Evolutionary conservation across 2,113 vertebrate species (phyloP).

Genomic region (Loxodonta africana): DNA sequence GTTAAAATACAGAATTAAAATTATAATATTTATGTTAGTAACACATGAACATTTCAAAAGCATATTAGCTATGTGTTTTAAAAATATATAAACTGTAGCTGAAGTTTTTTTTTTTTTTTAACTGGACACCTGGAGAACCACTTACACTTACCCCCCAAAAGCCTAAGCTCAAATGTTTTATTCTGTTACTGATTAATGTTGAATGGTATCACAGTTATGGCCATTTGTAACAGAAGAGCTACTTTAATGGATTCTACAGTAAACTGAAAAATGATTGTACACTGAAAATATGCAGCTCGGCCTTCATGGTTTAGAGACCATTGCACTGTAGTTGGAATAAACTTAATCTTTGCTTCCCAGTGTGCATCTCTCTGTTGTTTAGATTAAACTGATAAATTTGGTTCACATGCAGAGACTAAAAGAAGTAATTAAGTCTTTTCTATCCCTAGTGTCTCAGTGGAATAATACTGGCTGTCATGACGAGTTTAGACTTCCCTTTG

Average conservation of each 20-base stretch:
- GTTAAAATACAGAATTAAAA: slow-evolving; percentile 64
- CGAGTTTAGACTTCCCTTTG: slow-evolving; percentile 72
- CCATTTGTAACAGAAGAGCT: neutral
- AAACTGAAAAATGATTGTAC: neutral
- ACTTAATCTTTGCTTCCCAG: slow-evolving; percentile 74
- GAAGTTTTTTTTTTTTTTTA: neutral
- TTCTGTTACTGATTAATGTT: slow-evolving; percentile 8
- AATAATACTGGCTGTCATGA: slow-evolving; percentile 64
- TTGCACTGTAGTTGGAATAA: neutral
- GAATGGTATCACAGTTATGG: neutral
- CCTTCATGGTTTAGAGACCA: neutral
- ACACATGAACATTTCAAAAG: slow-evolving; percentile 28
- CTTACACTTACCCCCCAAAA: rapidly evolving
- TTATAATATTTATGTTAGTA: slow-evolving; percentile 42
- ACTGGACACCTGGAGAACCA: neutral
- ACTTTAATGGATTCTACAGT: neutral
- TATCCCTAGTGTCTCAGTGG: slow-evolving; percentile 74
- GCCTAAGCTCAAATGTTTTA: neutral
- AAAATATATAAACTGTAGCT: neutral
- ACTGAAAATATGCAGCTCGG: neutral
- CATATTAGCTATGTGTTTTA: neutral
- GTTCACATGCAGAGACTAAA: neutral
- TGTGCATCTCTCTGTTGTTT: slow-evolving; percentile 32
- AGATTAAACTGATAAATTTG: slow-evolving; percentile 78
- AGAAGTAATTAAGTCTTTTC: slow-evolving; percentile 69